These are phyloP conservation scores for Argentina silus DNA, from an alignment of 2,797 vertebrate species.

Conservation along the genomic window DNA sequence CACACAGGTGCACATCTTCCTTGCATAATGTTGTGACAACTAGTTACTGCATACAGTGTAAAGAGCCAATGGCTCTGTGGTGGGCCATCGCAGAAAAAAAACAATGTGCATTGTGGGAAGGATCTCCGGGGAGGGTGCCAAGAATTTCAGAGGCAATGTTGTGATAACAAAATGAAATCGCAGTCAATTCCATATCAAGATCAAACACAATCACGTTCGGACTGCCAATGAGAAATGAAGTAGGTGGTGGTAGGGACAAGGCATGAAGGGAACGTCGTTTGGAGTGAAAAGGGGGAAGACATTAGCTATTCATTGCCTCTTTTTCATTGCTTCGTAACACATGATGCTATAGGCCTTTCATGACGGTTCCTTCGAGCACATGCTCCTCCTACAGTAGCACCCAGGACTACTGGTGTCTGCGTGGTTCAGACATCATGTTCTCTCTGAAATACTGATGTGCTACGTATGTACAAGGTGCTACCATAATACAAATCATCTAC, in stretches of 20 bases:
- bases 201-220: neutral
- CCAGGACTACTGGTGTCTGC: too few species aligned
- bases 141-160: too few species aligned
- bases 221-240: neutral
- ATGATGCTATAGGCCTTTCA: neutral
- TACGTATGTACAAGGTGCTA: too few species aligned
- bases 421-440: too few species aligned
- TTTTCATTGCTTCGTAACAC: neutral
- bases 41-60: neutral
- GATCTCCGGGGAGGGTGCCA: neutral
- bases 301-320: neutral
- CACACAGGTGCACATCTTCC: neutral
- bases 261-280: neutral
- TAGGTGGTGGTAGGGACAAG: neutral
- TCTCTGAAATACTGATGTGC: too few species aligned
- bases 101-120: conserved; percentile 29
- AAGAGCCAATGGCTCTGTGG: conserved; percentile 5
- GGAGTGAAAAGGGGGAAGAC: neutral
- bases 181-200: neutral
- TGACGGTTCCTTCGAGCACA: too few species aligned
- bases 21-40: neutral
- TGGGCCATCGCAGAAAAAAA: conserved; percentile 6
- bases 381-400: too few species aligned
- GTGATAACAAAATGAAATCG: neutral
- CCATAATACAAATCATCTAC: too few species aligned